Conservation (phyloP, 2,113 vertebrate species). For the Okapia johnstoni region DNA sequence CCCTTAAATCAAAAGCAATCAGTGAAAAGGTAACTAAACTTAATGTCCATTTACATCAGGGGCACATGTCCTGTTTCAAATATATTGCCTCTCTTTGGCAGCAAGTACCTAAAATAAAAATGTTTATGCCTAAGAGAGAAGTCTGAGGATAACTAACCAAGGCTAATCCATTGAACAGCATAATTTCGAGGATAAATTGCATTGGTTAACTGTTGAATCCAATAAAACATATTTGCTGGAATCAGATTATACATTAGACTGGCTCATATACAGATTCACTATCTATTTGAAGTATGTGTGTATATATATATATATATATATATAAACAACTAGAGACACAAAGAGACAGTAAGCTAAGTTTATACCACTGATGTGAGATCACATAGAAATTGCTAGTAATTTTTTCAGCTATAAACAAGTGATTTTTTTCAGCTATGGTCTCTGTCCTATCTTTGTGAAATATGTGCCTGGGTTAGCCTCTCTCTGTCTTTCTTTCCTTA, state of each 20-base stretch:
- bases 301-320: neutral
- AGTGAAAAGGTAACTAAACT: neutral
- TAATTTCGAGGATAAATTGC: neutral
- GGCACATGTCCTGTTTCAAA: neutral
- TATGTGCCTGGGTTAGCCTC: neutral
- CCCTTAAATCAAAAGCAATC: neutral
- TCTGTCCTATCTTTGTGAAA: neutral
- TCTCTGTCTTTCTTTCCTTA: neutral
- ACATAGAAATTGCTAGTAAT: neutral
- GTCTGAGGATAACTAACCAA: neutral
- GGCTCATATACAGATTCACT: neutral
- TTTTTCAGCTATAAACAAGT: neutral
- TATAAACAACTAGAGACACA: neutral
- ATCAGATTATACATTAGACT: neutral
- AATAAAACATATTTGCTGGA: neutral
- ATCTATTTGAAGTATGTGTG: neutral
- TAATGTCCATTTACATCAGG: neutral
- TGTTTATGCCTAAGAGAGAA: neutral
- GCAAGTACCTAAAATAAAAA: neutral
- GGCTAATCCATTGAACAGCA: neutral
- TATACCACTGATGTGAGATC: neutral
- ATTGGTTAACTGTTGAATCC: neutral
- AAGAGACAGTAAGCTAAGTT: neutral
- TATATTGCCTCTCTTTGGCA: neutral
- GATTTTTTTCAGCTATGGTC: neutral